Evolutionary conservation across 2,888 invertebrate species (phyloP), one percentile per base, ranked within the genome.

Genomic region (Lasius platythorax): DNA sequence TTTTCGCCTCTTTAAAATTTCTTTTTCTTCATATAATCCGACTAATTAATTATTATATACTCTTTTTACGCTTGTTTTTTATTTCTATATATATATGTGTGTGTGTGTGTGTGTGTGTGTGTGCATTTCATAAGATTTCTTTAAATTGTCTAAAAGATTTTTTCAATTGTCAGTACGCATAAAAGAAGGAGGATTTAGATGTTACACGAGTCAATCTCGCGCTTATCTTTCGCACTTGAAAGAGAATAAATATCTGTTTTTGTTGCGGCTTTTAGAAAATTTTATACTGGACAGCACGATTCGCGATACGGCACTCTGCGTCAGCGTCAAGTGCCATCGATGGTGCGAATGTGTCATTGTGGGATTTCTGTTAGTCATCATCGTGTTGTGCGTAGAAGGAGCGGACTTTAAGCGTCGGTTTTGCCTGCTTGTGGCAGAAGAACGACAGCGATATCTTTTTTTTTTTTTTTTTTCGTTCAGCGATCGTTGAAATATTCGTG

Each of bases 351-450:
- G 86, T 89, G 88, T 89, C 89, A 89, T 86, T 86, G 53, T 46
- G 70, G 67, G 61, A 79, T 66, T 83, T 83, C 70, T 82, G 67
- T 88, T 89, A 89, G 84, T 89, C 87, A 89, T 89, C 87, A 89
- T 89, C 82, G 50, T 30, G 50, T 84, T 67, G 50, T 40, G 30
- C 73, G 9, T 84, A 85, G 53, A 89, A 84, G 83, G 76, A 81
- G 63, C 23, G 56, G 56, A 81, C 40, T 83, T 82, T 74, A 83
- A 61, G 66, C 66, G 33, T 40, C 40, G 58, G 58, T 23, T 56
- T 43, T 28, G 23, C n/a, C 53, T 37, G 30, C 30, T 67, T 30
- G 56, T n/a, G 28, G 53, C 15, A 74, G 43, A 74, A 61, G 43
- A 30, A 74, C 43, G 43, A 73, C 40, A 73, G 8, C 28, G 28